These are phyloP conservation scores for Sebastiscus tertius DNA, from an alignment of 2,797 vertebrate genomes.

Conservation along the genomic window DNA sequence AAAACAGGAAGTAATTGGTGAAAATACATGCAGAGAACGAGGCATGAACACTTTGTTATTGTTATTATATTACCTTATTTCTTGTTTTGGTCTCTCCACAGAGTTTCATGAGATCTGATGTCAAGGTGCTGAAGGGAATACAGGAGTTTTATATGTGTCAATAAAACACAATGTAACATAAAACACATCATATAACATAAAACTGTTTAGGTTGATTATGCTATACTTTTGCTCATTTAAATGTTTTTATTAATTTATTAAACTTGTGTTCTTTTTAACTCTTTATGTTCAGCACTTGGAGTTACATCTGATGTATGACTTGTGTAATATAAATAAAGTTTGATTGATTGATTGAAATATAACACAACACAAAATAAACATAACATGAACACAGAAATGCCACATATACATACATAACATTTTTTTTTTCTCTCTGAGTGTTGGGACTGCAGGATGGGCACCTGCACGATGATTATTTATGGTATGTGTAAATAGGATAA, in stretches of 20 bases:
- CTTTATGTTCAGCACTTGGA: no score
- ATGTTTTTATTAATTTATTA: no score
- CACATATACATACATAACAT: no score
- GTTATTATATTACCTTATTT: conserved; percentile 86
- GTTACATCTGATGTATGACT: no score
- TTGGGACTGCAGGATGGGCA: fast-evolving
- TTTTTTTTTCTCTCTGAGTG: background rate
- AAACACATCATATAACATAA: background rate
- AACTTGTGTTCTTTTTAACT: no score
- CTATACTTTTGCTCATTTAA: no score
- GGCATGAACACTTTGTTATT: fast-evolving
- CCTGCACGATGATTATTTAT: background rate
- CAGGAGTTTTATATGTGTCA: background rate
- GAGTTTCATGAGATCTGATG: conserved; percentile 94
- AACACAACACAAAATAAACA: no score
- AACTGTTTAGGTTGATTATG: no score
- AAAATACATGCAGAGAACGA: background rate
- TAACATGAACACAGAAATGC: no score
- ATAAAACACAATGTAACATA: background rate
- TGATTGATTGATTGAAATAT: no score
- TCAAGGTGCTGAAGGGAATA: conserved; percentile 83
- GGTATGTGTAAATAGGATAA: background rate
- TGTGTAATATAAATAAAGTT: no score
- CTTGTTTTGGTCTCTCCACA: conserved; percentile 94
- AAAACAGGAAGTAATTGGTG: background rate